phyloP scores from a whole-genome alignment of 2,113 vertebrate genomes.

The Platysteira castanea region DNA sequence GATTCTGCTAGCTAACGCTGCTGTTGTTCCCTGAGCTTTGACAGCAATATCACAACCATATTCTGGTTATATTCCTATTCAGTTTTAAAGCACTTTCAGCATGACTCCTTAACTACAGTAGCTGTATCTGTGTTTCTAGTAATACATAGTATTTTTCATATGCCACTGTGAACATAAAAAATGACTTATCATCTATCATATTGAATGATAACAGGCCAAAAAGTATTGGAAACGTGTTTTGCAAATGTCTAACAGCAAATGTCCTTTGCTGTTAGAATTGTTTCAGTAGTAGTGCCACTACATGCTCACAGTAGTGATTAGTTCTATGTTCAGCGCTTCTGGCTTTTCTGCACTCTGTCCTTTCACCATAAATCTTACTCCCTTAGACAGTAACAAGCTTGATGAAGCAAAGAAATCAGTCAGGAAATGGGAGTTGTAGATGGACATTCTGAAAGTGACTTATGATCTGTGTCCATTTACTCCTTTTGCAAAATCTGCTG shows the following conservation, averaged over 20 bases:
- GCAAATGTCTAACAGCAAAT: not conserved
- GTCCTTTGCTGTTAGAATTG: not conserved
- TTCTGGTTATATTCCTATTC: not conserved
- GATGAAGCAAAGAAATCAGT: not conserved
- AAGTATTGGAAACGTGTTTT: not conserved
- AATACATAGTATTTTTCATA: not conserved
- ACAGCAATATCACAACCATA: not conserved
- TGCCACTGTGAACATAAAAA: not conserved
- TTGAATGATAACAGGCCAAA: not conserved
- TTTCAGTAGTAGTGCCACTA: not conserved
- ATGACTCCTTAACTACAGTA: not conserved
- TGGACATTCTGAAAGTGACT: not conserved
- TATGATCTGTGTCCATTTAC: not conserved
- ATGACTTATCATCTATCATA: not conserved
- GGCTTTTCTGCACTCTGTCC: not conserved
- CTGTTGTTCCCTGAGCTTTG: not conserved
- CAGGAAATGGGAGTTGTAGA: not conserved
- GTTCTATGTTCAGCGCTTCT: not conserved
- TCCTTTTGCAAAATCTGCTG: not conserved
- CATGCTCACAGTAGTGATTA: not conserved
- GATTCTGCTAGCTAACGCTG: not conserved
- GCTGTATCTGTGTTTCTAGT: not conserved
- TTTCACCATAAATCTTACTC: not conserved
- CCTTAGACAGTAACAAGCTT: not conserved
- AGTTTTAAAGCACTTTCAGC: not conserved